phyloP scores from a whole-genome alignment of 1,140 invertebrate species.

The Aphelenchoides besseyi region DNA sequence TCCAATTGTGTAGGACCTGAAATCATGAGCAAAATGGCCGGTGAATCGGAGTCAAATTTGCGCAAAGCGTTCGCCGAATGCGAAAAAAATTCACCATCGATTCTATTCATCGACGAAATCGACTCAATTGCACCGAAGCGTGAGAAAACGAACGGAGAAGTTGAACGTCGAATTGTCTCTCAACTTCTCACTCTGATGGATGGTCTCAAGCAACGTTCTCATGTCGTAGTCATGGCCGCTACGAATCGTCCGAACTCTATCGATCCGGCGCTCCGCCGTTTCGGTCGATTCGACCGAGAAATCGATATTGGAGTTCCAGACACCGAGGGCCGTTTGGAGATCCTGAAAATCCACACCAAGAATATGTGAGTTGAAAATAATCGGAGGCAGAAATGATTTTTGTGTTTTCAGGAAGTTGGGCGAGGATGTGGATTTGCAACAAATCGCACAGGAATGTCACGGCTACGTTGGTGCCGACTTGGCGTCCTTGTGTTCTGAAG shows the following conservation, averaged over 20 bases:
- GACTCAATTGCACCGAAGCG: constrained; percentile 99
- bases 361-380: too few relatives aligned
- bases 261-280: constrained; percentile 90
- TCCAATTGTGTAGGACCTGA: constrained; percentile 74
- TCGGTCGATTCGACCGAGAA: constrained; percentile 96
- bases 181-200: constrained; percentile 98
- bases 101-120: constrained; percentile 99
- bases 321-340: constrained; percentile 91
- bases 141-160: constrained; percentile 99
- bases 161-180: constrained; percentile 96
- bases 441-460: constrained; percentile 96
- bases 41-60: constrained; percentile 94
- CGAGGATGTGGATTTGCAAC: constrained; percentile 95
- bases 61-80: constrained; percentile 98
- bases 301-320: constrained; percentile 99
- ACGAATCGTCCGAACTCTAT: constrained; percentile 99
- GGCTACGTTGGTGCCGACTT: constrained; percentile 98
- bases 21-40: constrained; percentile 99
- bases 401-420: constrained; percentile 97
- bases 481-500: constrained; percentile 95
- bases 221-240: constrained; percentile 99
- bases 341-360: constrained; percentile 87
- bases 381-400: too few relatives aligned
- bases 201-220: constrained; percentile 94
- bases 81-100: constrained; percentile 97